Conservation (phyloP, 2,797 vertebrate genomes). For the Dromococcyx pavoninus region DNA sequence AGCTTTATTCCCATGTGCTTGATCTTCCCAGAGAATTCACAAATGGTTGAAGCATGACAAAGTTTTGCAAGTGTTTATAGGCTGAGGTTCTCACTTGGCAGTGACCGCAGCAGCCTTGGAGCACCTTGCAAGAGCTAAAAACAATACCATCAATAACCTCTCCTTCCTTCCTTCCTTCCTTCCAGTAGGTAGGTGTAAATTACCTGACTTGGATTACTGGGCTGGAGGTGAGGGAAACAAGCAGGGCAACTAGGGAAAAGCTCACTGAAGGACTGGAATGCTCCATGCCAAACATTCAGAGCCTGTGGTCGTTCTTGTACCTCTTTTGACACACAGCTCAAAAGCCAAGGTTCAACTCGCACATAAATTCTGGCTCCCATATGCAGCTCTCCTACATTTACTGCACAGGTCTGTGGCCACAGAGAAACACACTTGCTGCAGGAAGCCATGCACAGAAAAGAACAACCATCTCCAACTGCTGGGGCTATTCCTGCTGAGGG, state of each 20-base stretch:
- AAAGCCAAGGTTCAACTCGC: neutral
- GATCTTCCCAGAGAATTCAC: neutral
- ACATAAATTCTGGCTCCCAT: neutral
- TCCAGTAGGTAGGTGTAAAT: neutral
- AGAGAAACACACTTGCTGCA: neutral
- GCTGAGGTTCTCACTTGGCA: slow-evolving; percentile 25
- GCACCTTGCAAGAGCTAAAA: slow-evolving; percentile 32
- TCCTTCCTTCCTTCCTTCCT: neutral
- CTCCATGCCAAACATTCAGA: neutral
- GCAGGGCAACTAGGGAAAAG: neutral
- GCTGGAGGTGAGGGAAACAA: neutral
- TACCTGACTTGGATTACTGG: neutral
- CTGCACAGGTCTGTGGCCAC: neutral
- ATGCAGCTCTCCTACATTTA: neutral
- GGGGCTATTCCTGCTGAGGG: fast-evolving
- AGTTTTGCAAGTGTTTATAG: slow-evolving; percentile 30
- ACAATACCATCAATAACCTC: neutral
- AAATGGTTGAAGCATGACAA: slow-evolving; percentile 17
- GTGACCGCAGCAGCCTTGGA: fast-evolving
- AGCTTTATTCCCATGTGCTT: neutral
- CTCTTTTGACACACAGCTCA: neutral
- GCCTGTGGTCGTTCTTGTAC: neutral
- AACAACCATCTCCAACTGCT: neutral
- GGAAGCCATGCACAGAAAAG: fast-evolving
- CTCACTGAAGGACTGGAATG: neutral